Evolutionary conservation across 2,888 invertebrate species (phyloP).

Genomic region (Leucania comma): DNA sequence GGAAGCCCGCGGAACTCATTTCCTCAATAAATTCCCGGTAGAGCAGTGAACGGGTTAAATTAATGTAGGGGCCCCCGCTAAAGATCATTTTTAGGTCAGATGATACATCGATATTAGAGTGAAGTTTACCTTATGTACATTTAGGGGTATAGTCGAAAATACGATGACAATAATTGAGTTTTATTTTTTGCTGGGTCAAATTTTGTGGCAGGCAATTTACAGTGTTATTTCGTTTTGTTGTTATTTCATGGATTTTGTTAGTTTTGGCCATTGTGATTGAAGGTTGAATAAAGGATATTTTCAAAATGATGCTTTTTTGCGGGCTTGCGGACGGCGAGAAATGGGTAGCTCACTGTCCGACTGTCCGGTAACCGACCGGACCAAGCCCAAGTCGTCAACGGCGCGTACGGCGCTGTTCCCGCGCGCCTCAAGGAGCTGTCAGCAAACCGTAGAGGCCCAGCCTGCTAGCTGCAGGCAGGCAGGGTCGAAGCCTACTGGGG

Average conservation of each 20-base stretch:
- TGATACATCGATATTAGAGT: constrained; percentile 59
- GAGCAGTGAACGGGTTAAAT: constrained; percentile 68
- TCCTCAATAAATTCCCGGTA: constrained; percentile 68
- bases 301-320: neutral
- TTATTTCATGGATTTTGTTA: neutral
- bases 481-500: too few relatives aligned
- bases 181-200: neutral
- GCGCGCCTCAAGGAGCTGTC: too few relatives aligned
- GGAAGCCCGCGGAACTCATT: constrained; percentile 62
- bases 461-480: too few relatives aligned
- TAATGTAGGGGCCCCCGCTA: constrained; percentile 62
- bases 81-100: constrained; percentile 62
- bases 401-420: too few relatives aligned
- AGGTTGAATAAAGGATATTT: neutral
- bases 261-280: neutral
- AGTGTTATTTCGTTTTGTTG: neutral
- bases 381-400: too few relatives aligned
- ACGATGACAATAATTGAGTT: constrained; percentile 25
- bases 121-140: constrained; percentile 35
- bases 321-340: too few relatives aligned
- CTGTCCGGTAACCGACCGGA: too few relatives aligned
- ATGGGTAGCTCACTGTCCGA: too few relatives aligned
- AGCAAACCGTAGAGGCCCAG: too few relatives aligned
- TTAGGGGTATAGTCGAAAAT: constrained; percentile 20
- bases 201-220: neutral